A percentile compares a stretch with the other conserved stretches of the same genome.
These are phyloP conservation scores for Synanthedon myopaeformis DNA, from an alignment of 2,888 invertebrate genomes.

Conservation along the genomic window DNA sequence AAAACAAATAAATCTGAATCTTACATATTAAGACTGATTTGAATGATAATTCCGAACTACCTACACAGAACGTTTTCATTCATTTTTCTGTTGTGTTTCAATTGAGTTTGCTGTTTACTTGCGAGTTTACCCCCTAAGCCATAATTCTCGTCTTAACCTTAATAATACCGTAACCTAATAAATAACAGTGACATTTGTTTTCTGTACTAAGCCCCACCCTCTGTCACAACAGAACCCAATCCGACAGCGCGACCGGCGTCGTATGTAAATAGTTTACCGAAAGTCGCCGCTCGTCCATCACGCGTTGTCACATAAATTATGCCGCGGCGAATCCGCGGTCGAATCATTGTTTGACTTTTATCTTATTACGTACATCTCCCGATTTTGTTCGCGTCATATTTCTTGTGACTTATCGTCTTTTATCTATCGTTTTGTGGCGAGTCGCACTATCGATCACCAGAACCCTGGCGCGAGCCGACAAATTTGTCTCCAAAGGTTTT, in stretches of 20 bases:
- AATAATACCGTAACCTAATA: constrained; percentile 64
- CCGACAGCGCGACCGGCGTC: constrained; percentile 56
- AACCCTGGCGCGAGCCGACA: constrained; percentile 57
- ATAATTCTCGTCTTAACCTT: constrained; percentile 59
- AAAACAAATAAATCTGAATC: no score
- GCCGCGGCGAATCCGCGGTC: constrained; percentile 71
- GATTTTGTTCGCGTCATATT: constrained; percentile 72
- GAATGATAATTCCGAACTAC: no score
- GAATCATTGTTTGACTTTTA: constrained; percentile 72
- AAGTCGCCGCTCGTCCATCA: constrained; percentile 71
- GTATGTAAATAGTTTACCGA: constrained; percentile 71
- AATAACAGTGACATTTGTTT: constrained; percentile 71
- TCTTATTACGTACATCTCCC: constrained; percentile 71
- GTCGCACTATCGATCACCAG: constrained; percentile 65
- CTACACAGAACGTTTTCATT: no score
- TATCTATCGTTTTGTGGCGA: constrained; percentile 69
- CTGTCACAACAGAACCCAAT: constrained; percentile 67
- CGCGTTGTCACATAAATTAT: constrained; percentile 71
- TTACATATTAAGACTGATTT: no score
- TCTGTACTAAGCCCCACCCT: constrained; percentile 69
- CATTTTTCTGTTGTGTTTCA: neutral
- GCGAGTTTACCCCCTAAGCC: constrained; percentile 13
- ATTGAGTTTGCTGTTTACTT: constrained; percentile 8
- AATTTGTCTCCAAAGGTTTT: constrained; percentile 66
- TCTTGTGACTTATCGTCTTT: constrained; percentile 68